These are phyloP conservation scores for Coregonus clupeaformis DNA, from an alignment of 2,113 vertebrate genomes.

Conservation along the genomic window DNA sequence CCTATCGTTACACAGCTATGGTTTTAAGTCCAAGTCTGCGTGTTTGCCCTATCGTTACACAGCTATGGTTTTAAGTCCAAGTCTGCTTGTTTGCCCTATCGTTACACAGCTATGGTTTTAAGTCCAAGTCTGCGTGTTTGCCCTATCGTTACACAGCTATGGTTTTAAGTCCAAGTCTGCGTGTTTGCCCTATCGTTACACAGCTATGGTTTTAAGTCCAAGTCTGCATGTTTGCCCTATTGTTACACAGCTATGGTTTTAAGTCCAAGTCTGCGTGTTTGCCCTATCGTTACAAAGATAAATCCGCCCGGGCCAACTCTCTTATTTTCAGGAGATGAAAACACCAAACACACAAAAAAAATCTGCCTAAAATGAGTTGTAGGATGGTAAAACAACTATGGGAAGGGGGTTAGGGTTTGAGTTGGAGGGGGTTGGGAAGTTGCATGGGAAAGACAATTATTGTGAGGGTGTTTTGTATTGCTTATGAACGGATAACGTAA, in stretches of 20 bases:
- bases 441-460: conserved; percentile 49
- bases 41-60: conserved; percentile 62
- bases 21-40: conserved; percentile 58
- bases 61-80: conserved; percentile 62
- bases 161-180: conserved; percentile 61
- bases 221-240: conserved; percentile 56
- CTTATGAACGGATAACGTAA: conserved; percentile 7
- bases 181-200: conserved; percentile 61
- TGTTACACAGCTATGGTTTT: conserved; percentile 62
- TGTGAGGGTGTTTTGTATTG: conserved; percentile 18
- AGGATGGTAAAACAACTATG: conserved; percentile 43
- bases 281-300: conserved; percentile 61
- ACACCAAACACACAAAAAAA: conserved; percentile 61
- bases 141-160: conserved; percentile 62
- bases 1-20: conserved; percentile 63
- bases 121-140: conserved; percentile 57
- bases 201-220: conserved; percentile 62
- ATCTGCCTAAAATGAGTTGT: conserved; percentile 60
- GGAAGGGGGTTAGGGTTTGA: conserved; percentile 3
- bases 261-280: conserved; percentile 57
- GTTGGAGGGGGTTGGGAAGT: conserved; percentile 5
- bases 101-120: conserved; percentile 62
- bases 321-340: conserved; percentile 65
- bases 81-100: conserved; percentile 57
- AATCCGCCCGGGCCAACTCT: conserved; percentile 56